phyloP scores from a whole-genome alignment of 2,888 invertebrate species.

The Aphelenchoides bicaudatus region DNA sequence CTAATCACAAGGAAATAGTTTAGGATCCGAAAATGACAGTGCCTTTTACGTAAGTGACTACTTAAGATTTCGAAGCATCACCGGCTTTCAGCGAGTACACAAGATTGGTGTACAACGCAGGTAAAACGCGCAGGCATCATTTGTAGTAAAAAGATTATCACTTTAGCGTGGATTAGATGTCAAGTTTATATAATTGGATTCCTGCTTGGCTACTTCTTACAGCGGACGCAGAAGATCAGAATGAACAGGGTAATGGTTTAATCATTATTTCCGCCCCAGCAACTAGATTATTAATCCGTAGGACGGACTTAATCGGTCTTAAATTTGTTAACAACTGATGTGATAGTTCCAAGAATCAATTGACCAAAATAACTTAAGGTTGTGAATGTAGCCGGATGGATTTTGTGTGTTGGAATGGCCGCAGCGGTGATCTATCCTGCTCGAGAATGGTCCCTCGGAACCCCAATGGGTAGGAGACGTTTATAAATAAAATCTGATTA shows the following conservation, averaged over 20 bases:
- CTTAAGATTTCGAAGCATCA: not conserved
- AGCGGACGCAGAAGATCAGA: slow-evolving; percentile 14
- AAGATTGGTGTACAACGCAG: slow-evolving; percentile 37
- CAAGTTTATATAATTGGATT: slow-evolving; percentile 48
- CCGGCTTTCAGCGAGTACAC: not conserved
- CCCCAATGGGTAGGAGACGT: no score
- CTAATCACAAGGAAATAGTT: no score
- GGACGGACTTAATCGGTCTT: no score
- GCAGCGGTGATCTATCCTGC: slow-evolving; percentile 14
- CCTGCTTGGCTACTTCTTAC: slow-evolving; percentile 39
- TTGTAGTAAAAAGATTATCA: no score
- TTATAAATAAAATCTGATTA: no score
- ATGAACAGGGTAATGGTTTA: slow-evolving; percentile 11
- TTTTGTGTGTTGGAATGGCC: slow-evolving; percentile 15
- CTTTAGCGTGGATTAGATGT: slow-evolving; percentile 45
- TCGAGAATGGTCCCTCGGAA: slow-evolving; percentile 18
- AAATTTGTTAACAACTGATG: no score
- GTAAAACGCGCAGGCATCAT: no score
- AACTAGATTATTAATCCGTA: no score
- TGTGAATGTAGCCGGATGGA: slow-evolving; percentile 21
- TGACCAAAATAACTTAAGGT: slow-evolving; percentile 15
- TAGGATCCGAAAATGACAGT: slow-evolving; percentile 28
- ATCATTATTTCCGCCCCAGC: no score
- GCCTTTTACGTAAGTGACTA: not conserved
- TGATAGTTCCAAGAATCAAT: slow-evolving; percentile 4